Conservation (phyloP, 2,888 invertebrate species). For the Cantharis nigra region DNA sequence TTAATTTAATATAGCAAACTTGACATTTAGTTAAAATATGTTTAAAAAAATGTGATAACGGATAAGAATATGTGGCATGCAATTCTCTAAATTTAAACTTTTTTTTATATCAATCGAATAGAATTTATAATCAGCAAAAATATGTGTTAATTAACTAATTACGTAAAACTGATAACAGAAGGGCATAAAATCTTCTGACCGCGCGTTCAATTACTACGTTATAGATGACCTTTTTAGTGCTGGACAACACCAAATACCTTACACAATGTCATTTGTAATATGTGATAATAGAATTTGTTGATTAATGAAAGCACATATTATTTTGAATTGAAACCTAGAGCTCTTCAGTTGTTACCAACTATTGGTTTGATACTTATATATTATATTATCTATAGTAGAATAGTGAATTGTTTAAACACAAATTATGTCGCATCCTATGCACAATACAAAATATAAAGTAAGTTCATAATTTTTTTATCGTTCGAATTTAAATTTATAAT, state of each 20-base stretch:
- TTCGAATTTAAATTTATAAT: neutral
- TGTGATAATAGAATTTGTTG: neutral
- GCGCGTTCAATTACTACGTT: neutral
- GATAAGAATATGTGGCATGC: neutral
- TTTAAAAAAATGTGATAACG: neutral
- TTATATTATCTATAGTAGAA: neutral
- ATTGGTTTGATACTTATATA: neutral
- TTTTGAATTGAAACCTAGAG: neutral
- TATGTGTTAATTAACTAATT: neutral
- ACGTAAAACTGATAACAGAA: constrained; percentile 14
- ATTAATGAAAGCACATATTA: neutral
- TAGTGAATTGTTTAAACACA: neutral
- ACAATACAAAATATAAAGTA: neutral
- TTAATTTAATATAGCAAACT: neutral
- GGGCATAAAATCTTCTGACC: constrained; percentile 1
- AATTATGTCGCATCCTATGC: neutral
- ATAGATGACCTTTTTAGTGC: constrained; percentile 11
- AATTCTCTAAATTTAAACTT: neutral
- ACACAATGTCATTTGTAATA: constrained; percentile 18
- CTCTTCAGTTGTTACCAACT: constrained; percentile 8
- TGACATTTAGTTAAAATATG: neutral
- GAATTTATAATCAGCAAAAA: neutral
- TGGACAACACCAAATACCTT: neutral
- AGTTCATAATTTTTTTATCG: neutral
- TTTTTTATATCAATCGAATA: neutral